Base-by-base conservation (phyloP, 2,797 vertebrate species). In the Hypotaenidia philippensis region DNA sequence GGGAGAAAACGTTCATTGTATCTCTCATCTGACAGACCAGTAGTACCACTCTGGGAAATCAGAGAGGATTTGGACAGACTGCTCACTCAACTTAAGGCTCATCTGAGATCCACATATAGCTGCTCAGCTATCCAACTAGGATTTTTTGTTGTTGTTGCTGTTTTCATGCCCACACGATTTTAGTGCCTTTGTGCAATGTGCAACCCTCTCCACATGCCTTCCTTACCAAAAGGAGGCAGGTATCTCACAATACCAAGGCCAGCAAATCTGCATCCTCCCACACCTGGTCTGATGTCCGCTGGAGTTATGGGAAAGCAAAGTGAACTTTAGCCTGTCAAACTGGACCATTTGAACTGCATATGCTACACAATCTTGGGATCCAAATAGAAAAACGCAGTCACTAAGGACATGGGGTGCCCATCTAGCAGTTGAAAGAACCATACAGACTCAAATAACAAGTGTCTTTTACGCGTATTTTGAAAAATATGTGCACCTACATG, bases 11-110 rank as follows among this genome's bases (percentile, higher is more conserved):
- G 18, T 91, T 96, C 93, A 93, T 90, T 92, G 71, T 71, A 45
- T 80, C 71, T 88, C 87, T 93, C 91, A 89, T 95, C 87, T 92
- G 91, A 76, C 72, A 91, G 65, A 81, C 72, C 84, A 92, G 25
- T 27, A 96, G 69, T 59, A 93, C 69, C 77, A 88, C 91, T 94
- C 76, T 95, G 89, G 92, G 95, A 97, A 96, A 96, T 95, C 90
- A 94, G 79, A 96, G 89, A 77, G 57, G 59, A 83, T 93, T 94
- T 91, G 87, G 93, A 89, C 93, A 88, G 45, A 65, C 91, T 93
- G 94, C 95, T 93, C 93, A 88, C 65, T 78, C 47, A 86, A 83
- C 87, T 94, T 72, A 88, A 83, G 82, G 91, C 93, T 95, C 94
- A 96, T 94, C 90, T 74, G 86, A 93, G 82, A 96, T 89, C 61